Evolutionary conservation across 2,888 invertebrate species (phyloP).

Genomic region (Pseudanteris insignis): DNA sequence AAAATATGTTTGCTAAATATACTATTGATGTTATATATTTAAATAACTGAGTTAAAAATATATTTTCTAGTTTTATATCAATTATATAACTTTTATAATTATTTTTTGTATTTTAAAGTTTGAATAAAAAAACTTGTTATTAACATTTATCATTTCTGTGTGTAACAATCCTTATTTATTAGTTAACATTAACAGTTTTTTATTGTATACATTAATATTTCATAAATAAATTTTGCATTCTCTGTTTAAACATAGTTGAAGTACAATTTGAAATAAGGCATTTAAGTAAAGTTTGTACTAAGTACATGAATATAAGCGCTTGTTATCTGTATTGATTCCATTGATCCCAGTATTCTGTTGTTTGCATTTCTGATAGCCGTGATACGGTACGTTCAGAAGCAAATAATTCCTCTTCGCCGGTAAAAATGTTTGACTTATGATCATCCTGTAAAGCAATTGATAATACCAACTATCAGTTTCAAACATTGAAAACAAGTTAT

Average conservation of each 20-base stretch:
- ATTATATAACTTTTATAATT: too few relatives aligned
- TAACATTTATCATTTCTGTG: not conserved
- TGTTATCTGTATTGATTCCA: slow-evolving; percentile 70
- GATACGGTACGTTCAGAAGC: slow-evolving; percentile 95
- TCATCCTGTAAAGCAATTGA: slow-evolving; percentile 70
- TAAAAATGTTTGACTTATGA: slow-evolving; percentile 89
- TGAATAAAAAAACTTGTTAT: not conserved
- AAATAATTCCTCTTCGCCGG: slow-evolving; percentile 97
- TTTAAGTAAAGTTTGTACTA: slow-evolving; percentile 2
- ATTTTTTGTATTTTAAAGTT: slow-evolving; percentile 1
- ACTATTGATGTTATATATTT: too few relatives aligned
- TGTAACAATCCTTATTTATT: slow-evolving; percentile 18
- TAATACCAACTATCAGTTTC: too few relatives aligned
- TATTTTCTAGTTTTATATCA: too few relatives aligned
- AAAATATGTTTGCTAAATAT: too few relatives aligned
- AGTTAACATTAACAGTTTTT: slow-evolving; percentile 6
- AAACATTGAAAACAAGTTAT: too few relatives aligned
- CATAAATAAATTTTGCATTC: not conserved
- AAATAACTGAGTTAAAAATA: too few relatives aligned
- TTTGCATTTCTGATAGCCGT: slow-evolving; percentile 95
- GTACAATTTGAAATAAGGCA: slow-evolving; percentile 2
- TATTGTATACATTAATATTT: too few relatives aligned
- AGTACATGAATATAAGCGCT: slow-evolving; percentile 11
- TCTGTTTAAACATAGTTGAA: too few relatives aligned
- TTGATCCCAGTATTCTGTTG: slow-evolving; percentile 90